phyloP scores from a whole-genome alignment of 2,888 invertebrate species.

The Theretra japonica region DNA sequence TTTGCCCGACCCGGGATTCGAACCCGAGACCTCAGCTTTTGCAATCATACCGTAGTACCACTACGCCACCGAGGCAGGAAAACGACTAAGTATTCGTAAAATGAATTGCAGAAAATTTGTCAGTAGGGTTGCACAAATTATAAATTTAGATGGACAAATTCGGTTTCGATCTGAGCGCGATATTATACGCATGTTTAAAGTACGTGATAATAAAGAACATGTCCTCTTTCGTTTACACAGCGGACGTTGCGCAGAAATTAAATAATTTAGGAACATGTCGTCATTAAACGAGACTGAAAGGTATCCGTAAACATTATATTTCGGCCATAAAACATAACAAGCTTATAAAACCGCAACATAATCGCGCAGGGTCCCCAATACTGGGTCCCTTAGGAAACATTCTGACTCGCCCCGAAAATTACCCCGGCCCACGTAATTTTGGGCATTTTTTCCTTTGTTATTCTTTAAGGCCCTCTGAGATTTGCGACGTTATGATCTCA shows the following conservation, averaged over 20 bases:
- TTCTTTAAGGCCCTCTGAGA: slow-evolving; percentile 79
- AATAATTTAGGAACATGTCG: slow-evolving; percentile 53
- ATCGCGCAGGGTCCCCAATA: slow-evolving; percentile 72
- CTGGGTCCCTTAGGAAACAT: slow-evolving; percentile 75
- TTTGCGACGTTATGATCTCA: slow-evolving; percentile 82
- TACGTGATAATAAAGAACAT: background rate
- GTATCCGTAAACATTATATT: slow-evolving; percentile 70
- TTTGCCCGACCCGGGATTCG: too few species aligned
- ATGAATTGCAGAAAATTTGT: too few species aligned
- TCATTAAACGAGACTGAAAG: slow-evolving; percentile 57
- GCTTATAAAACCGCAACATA: slow-evolving; percentile 82
- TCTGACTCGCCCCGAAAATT: slow-evolving; percentile 80
- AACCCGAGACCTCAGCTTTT: too few species aligned
- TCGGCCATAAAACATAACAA: slow-evolving; percentile 80
- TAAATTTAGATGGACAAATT: background rate
- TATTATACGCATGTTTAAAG: background rate
- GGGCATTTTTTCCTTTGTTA: slow-evolving; percentile 80
- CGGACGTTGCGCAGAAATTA: slow-evolving; percentile 52
- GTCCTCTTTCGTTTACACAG: slow-evolving; percentile 5
- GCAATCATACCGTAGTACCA: too few species aligned
- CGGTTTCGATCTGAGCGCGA: background rate
- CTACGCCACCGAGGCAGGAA: too few species aligned
- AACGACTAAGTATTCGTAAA: too few species aligned
- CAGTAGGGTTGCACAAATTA: too few species aligned
- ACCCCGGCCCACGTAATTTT: slow-evolving; percentile 81